A percentile compares a stretch with the other conserved stretches of the same genome.
phyloP scores from a whole-genome alignment of 2,888 invertebrate genomes.

The Drosophila koepferae region DNA sequence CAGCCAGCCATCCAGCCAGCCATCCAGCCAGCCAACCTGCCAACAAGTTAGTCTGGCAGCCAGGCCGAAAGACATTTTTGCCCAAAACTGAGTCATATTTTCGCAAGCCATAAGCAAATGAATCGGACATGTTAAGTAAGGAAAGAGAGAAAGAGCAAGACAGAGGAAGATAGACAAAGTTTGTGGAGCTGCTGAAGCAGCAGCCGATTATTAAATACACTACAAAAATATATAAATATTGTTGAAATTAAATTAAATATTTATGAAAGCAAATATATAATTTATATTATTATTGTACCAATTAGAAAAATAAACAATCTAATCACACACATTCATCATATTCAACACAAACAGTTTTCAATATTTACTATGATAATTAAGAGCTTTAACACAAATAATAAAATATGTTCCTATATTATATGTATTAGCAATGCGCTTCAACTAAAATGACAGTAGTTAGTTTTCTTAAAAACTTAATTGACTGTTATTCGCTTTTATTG shows the following conservation, averaged over 20 bases:
- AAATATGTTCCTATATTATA: no score
- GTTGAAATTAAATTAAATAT: neutral
- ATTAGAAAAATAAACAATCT: neutral
- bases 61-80: slow-evolving; percentile 8
- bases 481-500: neutral
- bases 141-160: neutral
- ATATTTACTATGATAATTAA: neutral
- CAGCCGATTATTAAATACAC: slow-evolving; percentile 21
- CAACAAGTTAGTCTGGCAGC: neutral
- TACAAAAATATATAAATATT: neutral
- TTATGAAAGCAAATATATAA: neutral
- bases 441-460: neutral
- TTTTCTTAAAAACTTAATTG: neutral
- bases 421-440: neutral
- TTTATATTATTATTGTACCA: neutral
- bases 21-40: neutral
- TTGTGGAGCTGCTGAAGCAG: no score
- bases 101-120: slow-evolving; percentile 37
- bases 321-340: neutral
- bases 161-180: neutral
- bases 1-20: neutral
- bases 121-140: slow-evolving; percentile 21
- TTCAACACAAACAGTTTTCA: neutral
- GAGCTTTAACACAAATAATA: no score
- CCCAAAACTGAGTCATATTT: slow-evolving; percentile 39